Percentiles rank a stretch among this genome's conserved stretches.
Conservation (phyloP, 2,888 invertebrate species). For the Agrotis segetum region DNA sequence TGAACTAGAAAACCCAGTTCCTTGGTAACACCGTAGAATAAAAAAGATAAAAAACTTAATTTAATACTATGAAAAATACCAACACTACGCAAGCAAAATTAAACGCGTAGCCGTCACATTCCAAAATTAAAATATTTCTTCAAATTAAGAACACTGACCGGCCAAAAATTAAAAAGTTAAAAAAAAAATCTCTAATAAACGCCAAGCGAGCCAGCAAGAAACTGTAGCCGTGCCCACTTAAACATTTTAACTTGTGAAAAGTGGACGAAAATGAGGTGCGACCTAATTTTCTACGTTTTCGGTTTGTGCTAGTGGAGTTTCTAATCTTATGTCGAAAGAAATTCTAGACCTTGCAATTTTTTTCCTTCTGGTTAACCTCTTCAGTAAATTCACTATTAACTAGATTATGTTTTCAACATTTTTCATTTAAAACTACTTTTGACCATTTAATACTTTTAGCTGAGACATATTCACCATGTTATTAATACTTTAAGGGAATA, state of each 20-base stretch:
- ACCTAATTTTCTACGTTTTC: slow-evolving; percentile 53
- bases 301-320: slow-evolving; percentile 37
- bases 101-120: neutral
- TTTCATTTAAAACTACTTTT: too few species aligned
- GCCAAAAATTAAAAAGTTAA: slow-evolving; percentile 46
- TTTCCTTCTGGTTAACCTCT: neutral
- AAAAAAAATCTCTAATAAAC: slow-evolving; percentile 43
- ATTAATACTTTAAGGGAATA: too few species aligned
- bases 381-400: neutral
- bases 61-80: neutral
- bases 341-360: too few species aligned
- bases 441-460: too few species aligned
- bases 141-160: slow-evolving; percentile 32
- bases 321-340: slow-evolving; percentile 1
- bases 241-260: slow-evolving; percentile 54
- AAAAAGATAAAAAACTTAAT: too few species aligned
- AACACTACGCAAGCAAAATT: neutral
- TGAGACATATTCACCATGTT: too few species aligned
- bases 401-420: too few species aligned
- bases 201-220: slow-evolving; percentile 40
- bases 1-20: neutral
- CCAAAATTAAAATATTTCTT: slow-evolving; percentile 1
- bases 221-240: slow-evolving; percentile 44
- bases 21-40: too few species aligned
- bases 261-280: slow-evolving; percentile 50